Evolutionary conservation across 2,797 vertebrate species (phyloP).

Genomic region (Pyrocephalus nanus): DNA sequence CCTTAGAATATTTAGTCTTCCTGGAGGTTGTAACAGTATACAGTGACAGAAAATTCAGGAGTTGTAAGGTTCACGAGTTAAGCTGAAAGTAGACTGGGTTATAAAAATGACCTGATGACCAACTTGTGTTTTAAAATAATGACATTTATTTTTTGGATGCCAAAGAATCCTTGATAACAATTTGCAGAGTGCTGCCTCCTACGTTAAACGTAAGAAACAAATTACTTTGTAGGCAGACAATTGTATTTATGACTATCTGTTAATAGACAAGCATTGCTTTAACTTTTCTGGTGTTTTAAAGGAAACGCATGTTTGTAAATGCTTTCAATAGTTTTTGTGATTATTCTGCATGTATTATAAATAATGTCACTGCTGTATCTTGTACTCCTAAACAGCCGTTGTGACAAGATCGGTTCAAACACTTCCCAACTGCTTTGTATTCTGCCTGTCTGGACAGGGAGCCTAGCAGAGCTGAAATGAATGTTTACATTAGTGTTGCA

Average conservation of each 20-base stretch:
- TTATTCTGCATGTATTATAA: neutral
- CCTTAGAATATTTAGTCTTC: neutral
- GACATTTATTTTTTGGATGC: neutral
- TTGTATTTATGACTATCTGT: neutral
- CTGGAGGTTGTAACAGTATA: neutral
- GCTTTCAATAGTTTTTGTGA: neutral
- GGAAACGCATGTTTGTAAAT: neutral
- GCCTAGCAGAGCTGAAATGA: neutral
- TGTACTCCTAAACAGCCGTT: neutral
- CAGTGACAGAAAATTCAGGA: neutral
- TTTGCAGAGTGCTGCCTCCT: neutral
- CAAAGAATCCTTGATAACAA: neutral
- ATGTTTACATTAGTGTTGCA: neutral
- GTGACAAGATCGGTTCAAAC: neutral
- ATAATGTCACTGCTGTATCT: neutral
- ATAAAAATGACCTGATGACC: neutral
- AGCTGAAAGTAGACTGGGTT: neutral
- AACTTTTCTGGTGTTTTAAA: neutral
- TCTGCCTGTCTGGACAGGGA: neutral
- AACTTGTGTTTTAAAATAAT: neutral
- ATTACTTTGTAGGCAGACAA: neutral
- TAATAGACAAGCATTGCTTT: neutral
- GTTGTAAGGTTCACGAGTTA: neutral
- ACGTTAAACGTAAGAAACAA: neutral
- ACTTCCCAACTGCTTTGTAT: neutral